Evolutionary conservation across 2,888 invertebrate genomes (phyloP).

Genomic region (Volucella zonaria): DNA sequence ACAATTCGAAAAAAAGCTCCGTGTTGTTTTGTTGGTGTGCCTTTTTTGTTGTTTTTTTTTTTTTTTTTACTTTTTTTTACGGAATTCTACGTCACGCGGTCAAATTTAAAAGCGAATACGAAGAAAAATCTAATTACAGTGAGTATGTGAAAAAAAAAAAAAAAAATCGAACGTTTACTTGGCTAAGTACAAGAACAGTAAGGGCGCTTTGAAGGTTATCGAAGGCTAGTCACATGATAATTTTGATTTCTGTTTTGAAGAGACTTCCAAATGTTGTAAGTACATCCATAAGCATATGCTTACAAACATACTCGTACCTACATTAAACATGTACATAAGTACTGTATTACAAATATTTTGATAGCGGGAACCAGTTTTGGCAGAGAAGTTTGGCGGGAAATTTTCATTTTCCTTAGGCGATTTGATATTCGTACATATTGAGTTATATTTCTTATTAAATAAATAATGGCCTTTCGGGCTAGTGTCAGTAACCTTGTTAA

Average conservation of each 20-base stretch:
- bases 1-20: slow-evolving; percentile 37
- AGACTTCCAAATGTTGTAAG: not conserved
- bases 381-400: too few species aligned
- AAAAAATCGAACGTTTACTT: slow-evolving; percentile 42
- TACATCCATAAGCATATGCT: too few species aligned
- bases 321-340: too few species aligned
- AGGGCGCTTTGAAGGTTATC: slow-evolving; percentile 58
- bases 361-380: too few species aligned
- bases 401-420: too few species aligned
- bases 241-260: not conserved
- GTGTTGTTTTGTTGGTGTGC: slow-evolving; percentile 28
- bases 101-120: slow-evolving; percentile 42
- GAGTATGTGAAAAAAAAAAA: slow-evolving; percentile 53
- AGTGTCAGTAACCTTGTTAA: too few species aligned
- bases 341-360: too few species aligned
- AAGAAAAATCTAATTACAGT: slow-evolving; percentile 56
- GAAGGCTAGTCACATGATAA: slow-evolving; percentile 35
- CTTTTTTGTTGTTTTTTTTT: not conserved
- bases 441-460: too few species aligned
- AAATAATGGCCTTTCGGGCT: too few species aligned
- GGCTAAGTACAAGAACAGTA: slow-evolving; percentile 22
- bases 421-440: too few species aligned
- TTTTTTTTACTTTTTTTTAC: slow-evolving; percentile 49
- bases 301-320: too few species aligned
- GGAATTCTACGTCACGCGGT: slow-evolving; percentile 55